These are phyloP conservation scores for Macquaria ambigua DNA, from an alignment of 2,113 vertebrate genomes.

Conservation along the genomic window DNA sequence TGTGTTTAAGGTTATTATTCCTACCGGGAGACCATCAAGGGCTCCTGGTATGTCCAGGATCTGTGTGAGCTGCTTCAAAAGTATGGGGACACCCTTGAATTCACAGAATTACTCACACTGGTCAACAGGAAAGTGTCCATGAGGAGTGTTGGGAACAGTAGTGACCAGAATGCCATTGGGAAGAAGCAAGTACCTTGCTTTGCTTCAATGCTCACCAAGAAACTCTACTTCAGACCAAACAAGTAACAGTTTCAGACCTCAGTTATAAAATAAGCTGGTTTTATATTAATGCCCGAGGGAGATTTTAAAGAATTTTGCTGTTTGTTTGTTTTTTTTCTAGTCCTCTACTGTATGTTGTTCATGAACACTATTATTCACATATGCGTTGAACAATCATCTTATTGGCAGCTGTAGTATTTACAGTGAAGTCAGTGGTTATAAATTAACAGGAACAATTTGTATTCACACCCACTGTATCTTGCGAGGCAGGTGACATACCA, in stretches of 20 bases:
- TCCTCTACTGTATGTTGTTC: background rate
- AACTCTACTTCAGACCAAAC: conserved; percentile 91
- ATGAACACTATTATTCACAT: background rate
- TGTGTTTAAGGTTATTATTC: conserved; percentile 86
- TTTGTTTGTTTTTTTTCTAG: background rate
- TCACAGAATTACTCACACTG: conserved; percentile 93
- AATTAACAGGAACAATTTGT: conserved; percentile 22
- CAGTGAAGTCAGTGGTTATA: background rate
- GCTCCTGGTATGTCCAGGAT: conserved; percentile 98
- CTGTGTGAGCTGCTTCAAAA: conserved; percentile 89
- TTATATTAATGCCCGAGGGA: background rate
- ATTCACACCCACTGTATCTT: background rate
- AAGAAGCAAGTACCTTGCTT: conserved; percentile 99
- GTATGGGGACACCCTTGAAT: conserved; percentile 88
- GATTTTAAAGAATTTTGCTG: background rate
- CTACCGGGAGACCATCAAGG: conserved; percentile 90
- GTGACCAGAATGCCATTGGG: conserved; percentile 83
- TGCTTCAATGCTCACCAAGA: conserved; percentile 97
- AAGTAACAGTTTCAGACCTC: conserved; percentile 35
- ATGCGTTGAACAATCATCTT: background rate
- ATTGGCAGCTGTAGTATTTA: background rate
- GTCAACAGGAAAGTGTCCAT: conserved; percentile 94
- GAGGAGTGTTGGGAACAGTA: conserved; percentile 84
- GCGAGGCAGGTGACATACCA: background rate
- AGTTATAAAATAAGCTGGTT: conserved; percentile 10